A percentile compares a stretch with the other conserved stretches of the same genome.
Conservation (phyloP, 2,888 invertebrate species). For the Chalcosyrphus nemorum region DNA sequence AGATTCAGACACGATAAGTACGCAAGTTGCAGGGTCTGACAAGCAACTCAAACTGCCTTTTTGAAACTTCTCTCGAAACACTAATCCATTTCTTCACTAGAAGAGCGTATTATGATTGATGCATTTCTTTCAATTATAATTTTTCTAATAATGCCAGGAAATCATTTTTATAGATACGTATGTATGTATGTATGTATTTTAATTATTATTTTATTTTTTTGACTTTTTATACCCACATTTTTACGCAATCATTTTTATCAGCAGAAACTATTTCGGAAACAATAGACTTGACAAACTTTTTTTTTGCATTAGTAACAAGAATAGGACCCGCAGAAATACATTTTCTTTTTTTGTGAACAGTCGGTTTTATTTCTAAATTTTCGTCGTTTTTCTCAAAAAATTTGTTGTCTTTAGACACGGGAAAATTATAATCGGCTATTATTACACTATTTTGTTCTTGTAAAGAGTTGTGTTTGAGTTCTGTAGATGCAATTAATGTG, state of each 20-base stretch:
- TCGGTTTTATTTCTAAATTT: conserved; percentile 74
- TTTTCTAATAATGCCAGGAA: no score
- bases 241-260: not conserved
- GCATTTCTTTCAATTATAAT: no score
- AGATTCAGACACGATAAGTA: no score
- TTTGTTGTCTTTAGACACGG: not conserved
- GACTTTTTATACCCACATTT: conserved; percentile 44
- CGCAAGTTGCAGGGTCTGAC: no score
- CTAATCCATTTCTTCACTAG: no score
- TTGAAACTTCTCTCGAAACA: no score
- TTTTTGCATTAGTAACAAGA: conserved; percentile 74
- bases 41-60: no score
- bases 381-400: not conserved
- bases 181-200: no score
- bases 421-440: conserved; percentile 3
- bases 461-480: not conserved
- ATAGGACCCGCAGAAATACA: conserved; percentile 81
- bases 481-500: not conserved
- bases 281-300: not conserved
- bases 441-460: not conserved
- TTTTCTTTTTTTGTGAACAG: conserved; percentile 78
- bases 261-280: not conserved
- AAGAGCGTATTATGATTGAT: no score
- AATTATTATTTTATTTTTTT: no score
- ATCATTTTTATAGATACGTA: no score